phyloP scores from a whole-genome alignment of 1,140 invertebrate genomes.

The Drosophila simulans region DNA sequence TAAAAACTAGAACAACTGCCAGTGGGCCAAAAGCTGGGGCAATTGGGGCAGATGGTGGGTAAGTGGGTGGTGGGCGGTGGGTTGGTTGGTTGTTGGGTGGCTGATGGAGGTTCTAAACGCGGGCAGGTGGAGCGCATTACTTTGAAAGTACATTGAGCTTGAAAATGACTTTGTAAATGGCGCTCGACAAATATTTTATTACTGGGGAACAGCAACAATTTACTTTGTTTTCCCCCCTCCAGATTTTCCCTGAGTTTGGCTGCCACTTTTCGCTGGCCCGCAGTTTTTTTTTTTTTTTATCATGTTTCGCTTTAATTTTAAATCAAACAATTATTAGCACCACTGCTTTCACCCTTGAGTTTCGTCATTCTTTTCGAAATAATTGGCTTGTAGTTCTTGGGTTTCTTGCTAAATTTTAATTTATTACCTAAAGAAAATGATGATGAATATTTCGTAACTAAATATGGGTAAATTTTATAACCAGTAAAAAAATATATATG shows the following conservation, averaged over 20 bases:
- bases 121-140: slow-evolving; percentile 75
- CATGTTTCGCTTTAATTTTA: slow-evolving; percentile 26
- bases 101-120: slow-evolving; percentile 8
- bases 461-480: too few relatives aligned
- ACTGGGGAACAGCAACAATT: slow-evolving; percentile 69
- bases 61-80: too few relatives aligned
- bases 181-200: slow-evolving; percentile 81
- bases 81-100: background rate
- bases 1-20: slow-evolving; percentile 79
- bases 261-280: slow-evolving; percentile 2
- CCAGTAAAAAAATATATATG: too few relatives aligned
- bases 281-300: slow-evolving; percentile 11
- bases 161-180: slow-evolving; percentile 83
- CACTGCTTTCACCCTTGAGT: background rate
- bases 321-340: slow-evolving; percentile 12
- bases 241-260: slow-evolving; percentile 4
- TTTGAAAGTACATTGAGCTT: slow-evolving; percentile 81
- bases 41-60: background rate
- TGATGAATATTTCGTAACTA: background rate
- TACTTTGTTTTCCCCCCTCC: slow-evolving; percentile 44
- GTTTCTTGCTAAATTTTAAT: background rate
- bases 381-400: background rate
- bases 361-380: slow-evolving; percentile 7
- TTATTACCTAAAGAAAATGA: background rate
- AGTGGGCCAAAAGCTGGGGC: slow-evolving; percentile 8